phyloP scores from a whole-genome alignment of 2,797 vertebrate genomes.

The Aphelocoma californica region DNA sequence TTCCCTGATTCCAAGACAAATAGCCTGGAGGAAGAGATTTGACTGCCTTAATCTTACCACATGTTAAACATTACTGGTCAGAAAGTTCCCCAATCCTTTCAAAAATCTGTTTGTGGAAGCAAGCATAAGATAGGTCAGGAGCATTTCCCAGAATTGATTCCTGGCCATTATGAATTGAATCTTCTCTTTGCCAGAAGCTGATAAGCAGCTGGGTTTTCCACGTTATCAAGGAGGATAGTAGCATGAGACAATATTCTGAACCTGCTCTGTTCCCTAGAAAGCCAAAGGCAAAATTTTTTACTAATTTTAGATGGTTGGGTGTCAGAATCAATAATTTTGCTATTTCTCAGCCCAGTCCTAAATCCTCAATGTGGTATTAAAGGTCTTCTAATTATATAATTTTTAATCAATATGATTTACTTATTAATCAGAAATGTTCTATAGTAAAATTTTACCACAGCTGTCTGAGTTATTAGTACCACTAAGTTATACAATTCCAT shows the following conservation, averaged over 20 bases:
- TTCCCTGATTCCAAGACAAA: background rate
- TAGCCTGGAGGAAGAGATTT: background rate
- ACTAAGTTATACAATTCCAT: background rate
- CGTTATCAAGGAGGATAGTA: background rate
- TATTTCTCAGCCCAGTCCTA: background rate
- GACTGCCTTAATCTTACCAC: background rate
- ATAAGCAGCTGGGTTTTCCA: background rate
- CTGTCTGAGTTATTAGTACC: background rate
- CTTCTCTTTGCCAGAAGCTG: background rate
- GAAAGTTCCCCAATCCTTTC: background rate
- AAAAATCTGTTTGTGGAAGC: background rate
- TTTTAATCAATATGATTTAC: background rate
- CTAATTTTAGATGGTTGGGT: background rate
- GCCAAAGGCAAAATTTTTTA: background rate
- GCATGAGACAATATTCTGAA: background rate
- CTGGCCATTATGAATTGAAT: background rate
- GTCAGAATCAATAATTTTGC: background rate
- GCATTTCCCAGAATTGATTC: background rate
- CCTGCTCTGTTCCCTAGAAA: background rate
- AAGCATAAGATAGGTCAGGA: background rate
- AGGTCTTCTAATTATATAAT: background rate
- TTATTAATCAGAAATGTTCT: background rate
- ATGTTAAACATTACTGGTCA: background rate
- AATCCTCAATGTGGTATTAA: background rate
- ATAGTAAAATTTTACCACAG: background rate